These are phyloP conservation scores for Salvator merianae DNA, from an alignment of 2,113 vertebrate species.

Conservation along the genomic window DNA sequence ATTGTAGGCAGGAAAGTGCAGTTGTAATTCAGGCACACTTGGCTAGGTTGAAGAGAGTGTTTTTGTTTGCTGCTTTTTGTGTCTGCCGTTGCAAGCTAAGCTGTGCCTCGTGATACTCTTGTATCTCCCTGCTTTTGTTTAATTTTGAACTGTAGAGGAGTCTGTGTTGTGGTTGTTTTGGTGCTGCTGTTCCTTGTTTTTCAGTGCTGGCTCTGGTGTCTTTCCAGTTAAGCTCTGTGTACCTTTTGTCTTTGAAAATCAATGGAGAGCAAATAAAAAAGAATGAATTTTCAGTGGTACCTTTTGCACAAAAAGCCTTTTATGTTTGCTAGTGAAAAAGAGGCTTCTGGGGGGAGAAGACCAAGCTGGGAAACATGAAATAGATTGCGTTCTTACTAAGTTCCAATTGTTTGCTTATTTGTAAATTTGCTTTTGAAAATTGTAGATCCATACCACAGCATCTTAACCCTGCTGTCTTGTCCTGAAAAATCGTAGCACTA, in stretches of 20 bases:
- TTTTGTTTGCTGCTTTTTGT: slow-evolving; percentile 28
- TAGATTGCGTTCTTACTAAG: slow-evolving; percentile 53
- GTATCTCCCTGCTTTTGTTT: slow-evolving; percentile 47
- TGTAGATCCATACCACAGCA: slow-evolving; percentile 16
- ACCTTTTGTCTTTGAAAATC: slow-evolving; percentile 71
- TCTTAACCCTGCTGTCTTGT: slow-evolving; percentile 25
- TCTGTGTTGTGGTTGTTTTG: slow-evolving; percentile 44
- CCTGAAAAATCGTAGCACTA: slow-evolving; percentile 25
- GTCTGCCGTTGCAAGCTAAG: slow-evolving; percentile 44
- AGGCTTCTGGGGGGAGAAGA: slow-evolving; percentile 45
- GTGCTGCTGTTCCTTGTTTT: slow-evolving; percentile 50
- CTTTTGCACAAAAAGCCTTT: slow-evolving; percentile 49
- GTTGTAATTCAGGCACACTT: slow-evolving; percentile 41
- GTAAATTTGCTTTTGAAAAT: slow-evolving; percentile 36
- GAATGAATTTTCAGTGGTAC: slow-evolving; percentile 46
- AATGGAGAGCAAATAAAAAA: slow-evolving; percentile 64
- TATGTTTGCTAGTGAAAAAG: slow-evolving; percentile 48
- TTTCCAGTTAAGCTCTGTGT: slow-evolving; percentile 63
- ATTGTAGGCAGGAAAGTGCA: slow-evolving; percentile 40
- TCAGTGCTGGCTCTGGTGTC: slow-evolving; percentile 61
- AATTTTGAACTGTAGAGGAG: slow-evolving; percentile 44
- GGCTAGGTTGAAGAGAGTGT: slow-evolving; percentile 35
- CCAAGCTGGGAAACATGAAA: neutral
- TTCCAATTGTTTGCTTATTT: slow-evolving; percentile 27
- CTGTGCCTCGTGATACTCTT: slow-evolving; percentile 2